Percentiles rank a stretch among this genome's conserved stretches.
Conservation (phyloP, 1,140 invertebrate genomes). For the Meloidogyne chitwoodi region DNA sequence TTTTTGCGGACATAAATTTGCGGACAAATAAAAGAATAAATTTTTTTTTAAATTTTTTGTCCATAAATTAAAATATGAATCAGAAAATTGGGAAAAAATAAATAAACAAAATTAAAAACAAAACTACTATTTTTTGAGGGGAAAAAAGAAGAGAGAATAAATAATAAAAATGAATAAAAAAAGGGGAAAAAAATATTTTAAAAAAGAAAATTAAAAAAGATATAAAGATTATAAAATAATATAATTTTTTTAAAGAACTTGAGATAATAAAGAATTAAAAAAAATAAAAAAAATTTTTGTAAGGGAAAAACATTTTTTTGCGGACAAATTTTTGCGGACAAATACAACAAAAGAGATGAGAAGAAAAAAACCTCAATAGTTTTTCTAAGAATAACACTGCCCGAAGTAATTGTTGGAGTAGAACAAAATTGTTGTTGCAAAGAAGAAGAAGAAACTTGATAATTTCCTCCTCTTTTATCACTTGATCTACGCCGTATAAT, state of each 20-base stretch:
- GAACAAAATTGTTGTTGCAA: background rate
- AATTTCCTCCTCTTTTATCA: background rate
- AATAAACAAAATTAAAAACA: background rate
- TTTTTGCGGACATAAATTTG: background rate
- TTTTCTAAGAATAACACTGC: constrained; percentile 1
- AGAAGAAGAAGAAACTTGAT: background rate
- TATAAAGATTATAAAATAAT: no score
- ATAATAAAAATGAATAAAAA: no score
- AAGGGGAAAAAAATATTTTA: no score
- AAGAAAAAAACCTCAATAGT: constrained; percentile 17
- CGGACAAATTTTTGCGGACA: background rate
- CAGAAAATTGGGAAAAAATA: background rate
- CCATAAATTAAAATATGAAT: no score
- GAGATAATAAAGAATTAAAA: no score
- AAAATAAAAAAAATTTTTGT: no score
- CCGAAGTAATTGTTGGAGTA: background rate
- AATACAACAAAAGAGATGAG: background rate
- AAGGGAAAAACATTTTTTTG: no score
- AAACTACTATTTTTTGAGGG: background rate
- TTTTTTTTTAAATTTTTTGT: no score
- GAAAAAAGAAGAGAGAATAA: background rate
- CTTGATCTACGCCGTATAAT: background rate
- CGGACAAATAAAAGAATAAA: background rate
- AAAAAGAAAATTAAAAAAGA: no score
- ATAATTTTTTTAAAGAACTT: no score